phyloP scores from a whole-genome alignment of 1,140 invertebrate species.

The Vollenhovia emeryi region DNA sequence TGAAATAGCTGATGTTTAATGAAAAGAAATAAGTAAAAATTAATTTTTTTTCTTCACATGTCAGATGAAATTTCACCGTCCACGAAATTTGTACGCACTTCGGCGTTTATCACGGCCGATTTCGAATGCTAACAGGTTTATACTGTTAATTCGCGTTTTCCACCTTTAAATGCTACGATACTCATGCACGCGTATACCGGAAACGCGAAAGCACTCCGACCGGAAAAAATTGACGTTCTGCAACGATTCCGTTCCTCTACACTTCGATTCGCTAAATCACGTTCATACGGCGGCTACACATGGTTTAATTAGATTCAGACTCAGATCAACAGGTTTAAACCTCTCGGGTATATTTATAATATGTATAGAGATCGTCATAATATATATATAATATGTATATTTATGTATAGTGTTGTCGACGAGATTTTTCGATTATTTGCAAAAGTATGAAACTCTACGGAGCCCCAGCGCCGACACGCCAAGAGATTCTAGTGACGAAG shows the following conservation, averaged over 20 bases:
- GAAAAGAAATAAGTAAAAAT: neutral
- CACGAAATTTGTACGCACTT: neutral
- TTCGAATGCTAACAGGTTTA: neutral
- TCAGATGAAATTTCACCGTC: neutral
- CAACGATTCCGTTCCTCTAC: neutral
- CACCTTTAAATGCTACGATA: neutral
- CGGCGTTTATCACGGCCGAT: neutral
- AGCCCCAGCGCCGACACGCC: constrained; percentile 72
- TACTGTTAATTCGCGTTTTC: neutral
- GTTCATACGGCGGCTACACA: constrained; percentile 23
- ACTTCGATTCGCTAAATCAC: constrained; percentile 14
- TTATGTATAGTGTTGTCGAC: constrained; percentile 77
- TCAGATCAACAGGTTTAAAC: constrained; percentile 32
- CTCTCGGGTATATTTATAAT: constrained; percentile 63
- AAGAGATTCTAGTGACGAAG: constrained; percentile 79
- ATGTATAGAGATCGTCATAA: constrained; percentile 43
- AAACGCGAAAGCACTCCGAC: constrained; percentile 20
- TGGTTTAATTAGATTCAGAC: constrained; percentile 55
- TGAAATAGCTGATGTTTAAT: neutral
- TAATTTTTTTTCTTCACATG: neutral
- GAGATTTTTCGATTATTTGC: constrained; percentile 82
- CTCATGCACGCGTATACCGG: neutral
- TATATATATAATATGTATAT: constrained; percentile 38
- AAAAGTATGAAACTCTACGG: constrained; percentile 85
- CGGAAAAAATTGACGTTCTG: constrained; percentile 41